Base-by-base conservation (phyloP, 2,888 invertebrate genomes). In the Mythimna pallens region DNA sequence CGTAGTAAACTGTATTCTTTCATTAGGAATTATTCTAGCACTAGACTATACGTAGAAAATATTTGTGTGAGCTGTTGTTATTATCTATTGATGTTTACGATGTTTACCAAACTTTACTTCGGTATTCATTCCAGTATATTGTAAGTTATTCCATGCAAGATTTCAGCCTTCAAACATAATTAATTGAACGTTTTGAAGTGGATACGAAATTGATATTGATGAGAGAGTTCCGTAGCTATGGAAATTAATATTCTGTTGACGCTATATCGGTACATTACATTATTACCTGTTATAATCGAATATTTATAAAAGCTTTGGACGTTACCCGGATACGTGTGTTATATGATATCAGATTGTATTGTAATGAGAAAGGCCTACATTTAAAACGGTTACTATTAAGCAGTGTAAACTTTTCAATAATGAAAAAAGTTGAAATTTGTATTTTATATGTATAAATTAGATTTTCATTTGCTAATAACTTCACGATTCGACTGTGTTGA, bases 141-240 rank as follows among this genome's bases (percentile, higher is more conserved):
- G 73, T 86, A 76, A 81, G 80, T 78, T 76, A 79, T 59, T 59
- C 65, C 76, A 85, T 85, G 79, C 81, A 80, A 87, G 76, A 79
- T 82, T 80, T 82, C 85, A 85, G 73, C 86, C 84, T 84, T 85
- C 89, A 87, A 90, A 88, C 83, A 81, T 92, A 90, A 93, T 93
- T 91, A 93, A 94, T 93, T 89, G 89, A 89, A 91, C 77, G 85
- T 90, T 90, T 91, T 90, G 86, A 90, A 91, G 91, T 89, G 87
- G 87, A 87, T 83, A 82, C 86, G 78, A 94, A 94, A 95, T 94
- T 94, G 93, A 92, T 92, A 94, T 95, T 95, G 94, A 94, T 95
- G 94, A 87, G 88, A 87, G 83, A 89, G 89, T 93, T 93, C 92
- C 93, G 92, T 85, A 85, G 81, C 76, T 87, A 76, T 78, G 81